These are phyloP conservation scores for Cylloceria caligata DNA, from an alignment of 2,888 invertebrate species.

Conservation along the genomic window DNA sequence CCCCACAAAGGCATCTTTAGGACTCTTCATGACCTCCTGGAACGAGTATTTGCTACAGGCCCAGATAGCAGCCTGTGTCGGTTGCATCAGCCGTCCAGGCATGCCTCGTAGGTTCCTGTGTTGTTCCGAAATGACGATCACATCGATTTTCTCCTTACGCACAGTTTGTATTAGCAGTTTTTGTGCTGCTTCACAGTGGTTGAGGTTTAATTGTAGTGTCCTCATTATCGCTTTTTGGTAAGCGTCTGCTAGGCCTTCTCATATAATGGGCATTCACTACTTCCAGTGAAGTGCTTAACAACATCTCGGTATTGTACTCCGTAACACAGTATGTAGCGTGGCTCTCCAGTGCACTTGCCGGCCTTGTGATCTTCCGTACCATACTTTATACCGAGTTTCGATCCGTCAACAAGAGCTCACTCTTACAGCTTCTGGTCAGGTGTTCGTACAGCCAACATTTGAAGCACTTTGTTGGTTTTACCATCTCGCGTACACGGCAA, in stretches of 20 bases:
- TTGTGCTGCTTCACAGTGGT: conserved; percentile 69
- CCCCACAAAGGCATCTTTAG: conserved; percentile 53
- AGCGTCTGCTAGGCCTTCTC: conserved; percentile 37
- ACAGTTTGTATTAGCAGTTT: conserved; percentile 64
- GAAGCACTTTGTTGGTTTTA: too few relatives aligned
- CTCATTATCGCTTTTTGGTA: conserved; percentile 51
- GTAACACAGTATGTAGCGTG: conserved; percentile 44
- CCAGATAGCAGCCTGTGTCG: conserved; percentile 64
- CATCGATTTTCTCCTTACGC: conserved; percentile 53
- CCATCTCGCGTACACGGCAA: too few relatives aligned
- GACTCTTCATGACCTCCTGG: conserved; percentile 32
- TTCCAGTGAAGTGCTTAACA: conserved; percentile 44
- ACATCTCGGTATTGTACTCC: conserved; percentile 16
- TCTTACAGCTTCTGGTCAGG: too few relatives aligned
- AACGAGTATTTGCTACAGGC: conserved; percentile 44
- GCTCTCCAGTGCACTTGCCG: conserved; percentile 1
- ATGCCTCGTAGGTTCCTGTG: conserved; percentile 60
- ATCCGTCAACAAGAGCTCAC: conserved; percentile 42
- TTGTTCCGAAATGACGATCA: conserved; percentile 67
- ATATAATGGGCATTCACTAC: conserved; percentile 49
- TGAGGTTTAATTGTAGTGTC: conserved; percentile 65
- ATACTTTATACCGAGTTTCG: conserved; percentile 48
- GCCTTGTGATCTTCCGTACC: conserved; percentile 52
- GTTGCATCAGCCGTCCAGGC: conserved; percentile 57
- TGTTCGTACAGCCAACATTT: too few relatives aligned